Conservation (phyloP, 2,113 vertebrate species). For the Pica pica region DNA sequence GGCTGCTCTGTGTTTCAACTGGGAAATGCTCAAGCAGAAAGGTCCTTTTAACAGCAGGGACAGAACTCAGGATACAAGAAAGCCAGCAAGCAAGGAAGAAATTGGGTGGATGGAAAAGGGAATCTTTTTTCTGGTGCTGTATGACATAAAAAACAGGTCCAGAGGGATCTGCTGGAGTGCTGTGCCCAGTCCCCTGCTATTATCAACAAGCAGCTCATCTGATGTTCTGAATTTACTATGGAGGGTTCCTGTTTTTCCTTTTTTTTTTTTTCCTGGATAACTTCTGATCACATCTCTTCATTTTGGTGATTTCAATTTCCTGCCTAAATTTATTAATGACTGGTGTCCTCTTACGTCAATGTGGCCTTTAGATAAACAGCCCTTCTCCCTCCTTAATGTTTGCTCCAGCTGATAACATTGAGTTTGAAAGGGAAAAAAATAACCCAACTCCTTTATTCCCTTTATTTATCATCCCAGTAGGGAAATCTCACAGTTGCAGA, state of each 20-base stretch:
- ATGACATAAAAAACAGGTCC: background rate
- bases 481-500: background rate
- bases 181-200: background rate
- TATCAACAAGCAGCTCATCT: background rate
- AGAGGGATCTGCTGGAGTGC: background rate
- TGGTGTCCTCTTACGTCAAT: background rate
- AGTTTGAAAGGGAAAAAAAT: background rate
- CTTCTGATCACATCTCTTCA: background rate
- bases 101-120: background rate
- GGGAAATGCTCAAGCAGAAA: background rate
- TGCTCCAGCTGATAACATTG: background rate
- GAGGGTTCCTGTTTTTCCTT: background rate
- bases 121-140: background rate
- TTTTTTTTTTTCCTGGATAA: background rate
- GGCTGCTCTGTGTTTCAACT: background rate
- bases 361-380: background rate
- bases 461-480: background rate
- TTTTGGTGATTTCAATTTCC: background rate
- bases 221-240: background rate
- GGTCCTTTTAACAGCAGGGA: background rate
- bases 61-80: background rate
- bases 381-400: background rate
- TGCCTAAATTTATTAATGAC: conserved; percentile 8
- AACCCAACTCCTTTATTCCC: background rate
- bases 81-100: background rate